phyloP scores from a whole-genome alignment of 2,113 vertebrate genomes.

The Phasianus colchicus region DNA sequence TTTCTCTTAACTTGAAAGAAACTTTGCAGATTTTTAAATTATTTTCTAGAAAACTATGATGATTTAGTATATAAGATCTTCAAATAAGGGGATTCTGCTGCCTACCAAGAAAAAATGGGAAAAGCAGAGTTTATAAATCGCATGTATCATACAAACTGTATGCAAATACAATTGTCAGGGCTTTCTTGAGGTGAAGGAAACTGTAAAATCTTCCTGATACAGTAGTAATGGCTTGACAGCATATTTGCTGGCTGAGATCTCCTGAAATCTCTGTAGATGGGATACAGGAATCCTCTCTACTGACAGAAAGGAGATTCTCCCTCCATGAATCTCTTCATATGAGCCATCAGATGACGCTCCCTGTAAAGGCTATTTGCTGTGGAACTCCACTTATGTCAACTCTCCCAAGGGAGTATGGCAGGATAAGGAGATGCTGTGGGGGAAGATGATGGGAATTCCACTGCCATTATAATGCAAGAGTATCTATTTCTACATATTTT shows the following conservation, averaged over 20 bases:
- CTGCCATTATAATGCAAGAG: neutral
- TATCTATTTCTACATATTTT: neutral
- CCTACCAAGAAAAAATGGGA: neutral
- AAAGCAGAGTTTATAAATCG: neutral
- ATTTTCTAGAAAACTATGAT: neutral
- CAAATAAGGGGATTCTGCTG: neutral
- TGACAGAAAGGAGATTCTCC: neutral
- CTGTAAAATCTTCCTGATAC: neutral
- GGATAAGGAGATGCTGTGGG: neutral
- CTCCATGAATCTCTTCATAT: neutral
- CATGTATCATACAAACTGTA: neutral
- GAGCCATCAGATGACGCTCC: neutral
- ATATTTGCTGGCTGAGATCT: neutral
- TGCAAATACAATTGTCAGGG: neutral
- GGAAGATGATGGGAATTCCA: conserved; percentile 33
- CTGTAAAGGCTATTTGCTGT: neutral
- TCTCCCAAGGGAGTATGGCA: neutral
- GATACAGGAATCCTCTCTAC: neutral
- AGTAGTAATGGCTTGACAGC: neutral
- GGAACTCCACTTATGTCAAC: neutral
- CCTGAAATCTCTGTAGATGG: neutral
- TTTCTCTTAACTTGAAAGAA: neutral
- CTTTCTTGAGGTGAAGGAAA: neutral
- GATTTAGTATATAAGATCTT: neutral
- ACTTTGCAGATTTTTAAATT: neutral